Base-by-base conservation (phyloP, 2,113 vertebrate genomes). In the Thryonomys swinderianus region DNA sequence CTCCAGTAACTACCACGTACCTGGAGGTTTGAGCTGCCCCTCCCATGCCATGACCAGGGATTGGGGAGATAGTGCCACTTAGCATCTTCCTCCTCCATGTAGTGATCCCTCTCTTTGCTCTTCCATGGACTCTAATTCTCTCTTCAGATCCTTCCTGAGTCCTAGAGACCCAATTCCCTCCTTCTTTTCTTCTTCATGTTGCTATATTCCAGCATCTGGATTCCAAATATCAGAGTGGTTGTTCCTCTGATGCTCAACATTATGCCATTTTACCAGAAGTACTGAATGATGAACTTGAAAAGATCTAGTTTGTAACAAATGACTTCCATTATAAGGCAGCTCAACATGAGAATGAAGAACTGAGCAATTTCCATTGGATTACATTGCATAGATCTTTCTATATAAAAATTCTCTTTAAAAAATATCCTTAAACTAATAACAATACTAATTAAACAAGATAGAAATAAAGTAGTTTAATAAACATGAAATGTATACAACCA, bases 361-460 rank as follows among this genome's bases (percentile, higher is more conserved):
- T 51, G 80, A 83, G 18, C 67, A 76, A 66, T 78, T 40, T 21
- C 59, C 40, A 57, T 40, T 62, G 71, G 42, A 48, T 85, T 89
- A 88, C 14, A 71, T 67, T 67, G 80, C 42, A 34, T 74, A 69
- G 4, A 57, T 83, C 45, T 83, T 88, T 62, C 40, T 45, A 48
- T 67, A 57, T 87, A 80, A 93, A n/a, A 89, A 73, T 76, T 90
- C 59, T 59, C 51, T 94, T 95, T 34, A 85, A 95, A 69, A 84
- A 90, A 53, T 62, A 5, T 62, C 40, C n/a, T 89, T 51, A 5
- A 78, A 71, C 42, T 82, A 55, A 55, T 91, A 95, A 73, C 11
- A 42, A 5, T 71, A 73, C 25, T 73, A 42, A 73, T 42, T 42
- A 42, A 4, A 42, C 42, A 11, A 42, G 25, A 51, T 59, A 51